phyloP scores from a whole-genome alignment of 2,888 invertebrate genomes.

The Drosophila planitibia region DNA sequence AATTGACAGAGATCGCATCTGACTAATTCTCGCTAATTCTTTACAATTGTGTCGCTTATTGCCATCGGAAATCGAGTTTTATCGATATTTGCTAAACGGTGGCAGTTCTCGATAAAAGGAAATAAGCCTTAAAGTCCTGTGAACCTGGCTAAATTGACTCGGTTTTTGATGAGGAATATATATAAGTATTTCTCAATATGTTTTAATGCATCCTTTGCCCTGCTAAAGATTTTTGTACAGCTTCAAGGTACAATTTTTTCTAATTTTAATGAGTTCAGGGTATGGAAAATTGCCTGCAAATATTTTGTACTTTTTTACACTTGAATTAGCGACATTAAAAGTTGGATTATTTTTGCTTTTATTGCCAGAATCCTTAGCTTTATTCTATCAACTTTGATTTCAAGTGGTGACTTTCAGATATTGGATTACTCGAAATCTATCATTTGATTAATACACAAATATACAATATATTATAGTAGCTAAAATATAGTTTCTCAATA shows the following conservation, averaged over 20 bases:
- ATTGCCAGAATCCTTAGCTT: not conserved
- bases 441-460: not conserved
- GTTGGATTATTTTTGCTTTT: fast-evolving
- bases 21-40: not conserved
- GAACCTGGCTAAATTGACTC: not conserved
- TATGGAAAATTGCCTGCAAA: not conserved
- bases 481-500: not conserved
- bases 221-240: not conserved
- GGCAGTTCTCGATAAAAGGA: not conserved
- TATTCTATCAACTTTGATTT: not conserved
- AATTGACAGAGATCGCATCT: not conserved
- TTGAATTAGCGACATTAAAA: not conserved
- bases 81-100: not conserved
- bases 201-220: not conserved
- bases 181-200: not conserved
- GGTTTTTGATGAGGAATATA: not conserved
- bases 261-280: not conserved
- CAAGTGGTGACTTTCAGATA: not conserved
- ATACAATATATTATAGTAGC: not conserved
- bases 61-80: not conserved
- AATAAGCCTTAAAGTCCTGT: too few species aligned
- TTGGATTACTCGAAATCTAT: not conserved
- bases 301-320: not conserved
- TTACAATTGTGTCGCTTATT: not conserved
- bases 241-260: not conserved